These are phyloP conservation scores for Ornithoptera priamus DNA, from an alignment of 2,888 invertebrate genomes.

Conservation along the genomic window DNA sequence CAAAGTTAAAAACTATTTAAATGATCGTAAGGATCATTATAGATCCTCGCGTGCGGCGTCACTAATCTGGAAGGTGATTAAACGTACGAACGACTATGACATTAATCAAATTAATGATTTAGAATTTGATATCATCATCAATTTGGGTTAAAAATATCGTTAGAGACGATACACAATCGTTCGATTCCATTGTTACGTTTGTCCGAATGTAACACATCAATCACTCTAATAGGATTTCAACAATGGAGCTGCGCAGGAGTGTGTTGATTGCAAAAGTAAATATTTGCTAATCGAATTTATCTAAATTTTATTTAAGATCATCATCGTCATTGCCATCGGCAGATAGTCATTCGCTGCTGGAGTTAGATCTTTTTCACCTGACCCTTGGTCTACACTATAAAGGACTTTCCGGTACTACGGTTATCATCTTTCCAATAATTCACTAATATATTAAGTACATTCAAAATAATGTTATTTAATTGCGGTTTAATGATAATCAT, in stretches of 20 bases:
- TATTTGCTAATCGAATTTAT: conserved; percentile 1
- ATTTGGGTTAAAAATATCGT: conserved; percentile 68
- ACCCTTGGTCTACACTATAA: too few relatives aligned
- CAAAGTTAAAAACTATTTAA: conserved; percentile 30
- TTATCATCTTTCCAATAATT: too few relatives aligned
- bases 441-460: too few relatives aligned
- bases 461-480: too few relatives aligned
- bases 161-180: conserved; percentile 41
- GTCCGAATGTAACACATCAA: conserved; percentile 26
- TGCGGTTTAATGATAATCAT: too few relatives aligned
- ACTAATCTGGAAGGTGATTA: conserved; percentile 35
- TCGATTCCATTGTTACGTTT: conserved; percentile 31
- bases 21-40: conserved; percentile 39
- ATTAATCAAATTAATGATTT: conserved; percentile 65
- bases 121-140: conserved; percentile 64
- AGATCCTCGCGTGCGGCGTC: conserved; percentile 46
- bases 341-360: too few relatives aligned
- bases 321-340: too few relatives aligned
- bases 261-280: conserved; percentile 18
- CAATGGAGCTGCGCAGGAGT: not conserved
- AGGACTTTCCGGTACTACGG: too few relatives aligned
- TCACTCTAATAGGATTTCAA: conserved; percentile 28
- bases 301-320: not conserved
- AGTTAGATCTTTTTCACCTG: too few relatives aligned
- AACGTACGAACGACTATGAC: conserved; percentile 54